Percentiles rank a stretch among this genome's conserved stretches.
Conservation (phyloP, 1,140 invertebrate species). For the Drosophila subobscura region DNA sequence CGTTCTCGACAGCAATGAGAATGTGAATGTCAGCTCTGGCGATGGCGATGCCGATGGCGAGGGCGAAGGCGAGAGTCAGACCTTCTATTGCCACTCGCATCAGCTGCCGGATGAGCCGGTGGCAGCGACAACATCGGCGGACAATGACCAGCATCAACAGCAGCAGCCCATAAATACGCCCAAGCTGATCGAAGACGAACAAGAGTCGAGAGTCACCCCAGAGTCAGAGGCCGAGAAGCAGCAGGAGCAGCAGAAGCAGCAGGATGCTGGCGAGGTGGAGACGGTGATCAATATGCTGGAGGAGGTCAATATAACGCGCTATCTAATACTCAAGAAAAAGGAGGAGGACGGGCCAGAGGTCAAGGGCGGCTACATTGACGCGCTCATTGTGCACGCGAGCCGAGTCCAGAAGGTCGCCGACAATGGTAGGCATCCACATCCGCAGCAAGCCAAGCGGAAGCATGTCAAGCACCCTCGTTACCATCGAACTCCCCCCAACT, state of each 20-base stretch:
- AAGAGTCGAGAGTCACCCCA: conserved; percentile 6
- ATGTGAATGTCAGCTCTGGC: conserved; percentile 25
- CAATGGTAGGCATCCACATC: conserved; percentile 72
- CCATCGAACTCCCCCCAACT: conserved; percentile 27
- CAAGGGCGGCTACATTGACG: conserved; percentile 94
- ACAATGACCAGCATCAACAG: too few relatives aligned
- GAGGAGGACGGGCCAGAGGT: conserved; percentile 94
- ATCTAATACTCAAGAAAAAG: conserved; percentile 91
- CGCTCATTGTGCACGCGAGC: conserved; percentile 96
- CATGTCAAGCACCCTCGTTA: conserved; percentile 3
- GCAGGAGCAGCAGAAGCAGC: conserved; percentile 24
- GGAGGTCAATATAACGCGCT: conserved; percentile 91
- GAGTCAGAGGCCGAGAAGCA: neutral
- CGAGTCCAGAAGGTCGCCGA: conserved; percentile 86
- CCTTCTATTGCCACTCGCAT: conserved; percentile 68
- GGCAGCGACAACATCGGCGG: neutral
- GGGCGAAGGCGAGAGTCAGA: conserved; percentile 18
- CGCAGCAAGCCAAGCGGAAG: conserved; percentile 13
- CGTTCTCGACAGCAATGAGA: conserved; percentile 52
- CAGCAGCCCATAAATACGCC: conserved; percentile 51
- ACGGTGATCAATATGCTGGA: conserved; percentile 86
- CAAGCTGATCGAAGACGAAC: conserved; percentile 34
- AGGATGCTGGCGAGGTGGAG: conserved; percentile 74
- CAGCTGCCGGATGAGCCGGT: conserved; percentile 58
- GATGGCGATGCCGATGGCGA: conserved; percentile 4